Conservation (phyloP, 2,888 invertebrate species). For the Seladonia tumulorum region DNA sequence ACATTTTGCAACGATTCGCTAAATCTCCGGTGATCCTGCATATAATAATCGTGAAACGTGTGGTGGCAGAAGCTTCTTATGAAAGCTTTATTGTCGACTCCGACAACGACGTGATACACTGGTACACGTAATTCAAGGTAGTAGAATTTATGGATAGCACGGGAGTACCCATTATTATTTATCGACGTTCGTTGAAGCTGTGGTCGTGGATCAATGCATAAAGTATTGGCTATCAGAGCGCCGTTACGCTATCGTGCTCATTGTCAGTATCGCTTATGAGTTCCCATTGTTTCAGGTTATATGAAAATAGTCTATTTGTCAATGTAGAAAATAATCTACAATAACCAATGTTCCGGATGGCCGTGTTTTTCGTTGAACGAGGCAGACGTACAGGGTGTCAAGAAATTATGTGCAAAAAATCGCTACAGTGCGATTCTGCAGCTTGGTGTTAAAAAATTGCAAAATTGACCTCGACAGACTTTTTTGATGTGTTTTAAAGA, state of each 20-base stretch:
- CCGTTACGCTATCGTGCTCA: slow-evolving; percentile 38
- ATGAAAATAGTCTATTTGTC: slow-evolving; percentile 7
- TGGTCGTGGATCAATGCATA: slow-evolving; percentile 41
- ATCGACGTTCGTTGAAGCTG: slow-evolving; percentile 45
- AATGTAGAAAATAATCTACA: slow-evolving; percentile 10
- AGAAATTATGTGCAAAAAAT: no score
- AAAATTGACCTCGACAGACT: no score
- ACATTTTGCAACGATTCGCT: neutral
- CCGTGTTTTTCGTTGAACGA: neutral
- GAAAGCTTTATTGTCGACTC: slow-evolving; percentile 42
- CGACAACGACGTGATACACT: slow-evolving; percentile 37
- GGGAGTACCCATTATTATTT: slow-evolving; percentile 61
- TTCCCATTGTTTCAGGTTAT: slow-evolving; percentile 28
- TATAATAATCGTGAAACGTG: slow-evolving; percentile 41
- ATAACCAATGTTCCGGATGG: neutral
- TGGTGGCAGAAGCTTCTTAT: slow-evolving; percentile 24
- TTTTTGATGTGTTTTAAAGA: no score
- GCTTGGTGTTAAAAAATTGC: no score
- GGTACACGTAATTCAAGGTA: slow-evolving; percentile 50
- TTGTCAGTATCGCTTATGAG: slow-evolving; percentile 48
- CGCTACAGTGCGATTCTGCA: no score
- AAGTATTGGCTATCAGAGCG: slow-evolving; percentile 44
- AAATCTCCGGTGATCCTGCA: slow-evolving; percentile 3
- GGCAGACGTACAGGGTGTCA: neutral
- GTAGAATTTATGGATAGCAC: slow-evolving; percentile 57